A percentile compares a stretch with the other conserved stretches of the same genome.
These are phyloP conservation scores for Crotophaga sulcirostris DNA, from an alignment of 2,113 vertebrate species.

Conservation along the genomic window DNA sequence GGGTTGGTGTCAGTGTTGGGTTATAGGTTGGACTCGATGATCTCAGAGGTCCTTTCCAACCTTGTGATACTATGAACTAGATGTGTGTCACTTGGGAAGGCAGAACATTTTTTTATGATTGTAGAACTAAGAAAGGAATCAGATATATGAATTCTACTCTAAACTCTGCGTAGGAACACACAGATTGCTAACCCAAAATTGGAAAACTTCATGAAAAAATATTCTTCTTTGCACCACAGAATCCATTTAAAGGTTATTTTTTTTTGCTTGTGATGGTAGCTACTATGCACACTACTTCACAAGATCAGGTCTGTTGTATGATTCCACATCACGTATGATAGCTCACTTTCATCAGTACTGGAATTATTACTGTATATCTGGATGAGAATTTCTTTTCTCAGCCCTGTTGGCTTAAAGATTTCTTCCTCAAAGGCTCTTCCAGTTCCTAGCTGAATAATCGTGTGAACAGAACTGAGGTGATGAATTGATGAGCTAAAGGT, in stretches of 20 bases:
- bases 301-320: background rate
- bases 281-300: background rate
- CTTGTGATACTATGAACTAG: no score
- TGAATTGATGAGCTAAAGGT: background rate
- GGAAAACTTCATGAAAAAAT: background rate
- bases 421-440: background rate
- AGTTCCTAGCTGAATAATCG: background rate
- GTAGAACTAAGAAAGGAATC: background rate
- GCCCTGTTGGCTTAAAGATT: background rate
- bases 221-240: background rate
- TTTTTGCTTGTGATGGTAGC: background rate
- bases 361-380: background rate
- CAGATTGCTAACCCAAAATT: background rate
- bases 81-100: background rate
- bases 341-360: background rate
- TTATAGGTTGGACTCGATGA: no score
- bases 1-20: no score
- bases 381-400: background rate
- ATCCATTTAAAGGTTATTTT: background rate
- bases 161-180: background rate
- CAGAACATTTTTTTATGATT: background rate
- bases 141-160: background rate
- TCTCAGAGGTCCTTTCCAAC: no score
- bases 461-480: accelerated
- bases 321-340: background rate